Percentiles rank a stretch among this genome's conserved stretches.
phyloP scores from a whole-genome alignment of 2,888 invertebrate species.

The Lymantria dispar region DNA sequence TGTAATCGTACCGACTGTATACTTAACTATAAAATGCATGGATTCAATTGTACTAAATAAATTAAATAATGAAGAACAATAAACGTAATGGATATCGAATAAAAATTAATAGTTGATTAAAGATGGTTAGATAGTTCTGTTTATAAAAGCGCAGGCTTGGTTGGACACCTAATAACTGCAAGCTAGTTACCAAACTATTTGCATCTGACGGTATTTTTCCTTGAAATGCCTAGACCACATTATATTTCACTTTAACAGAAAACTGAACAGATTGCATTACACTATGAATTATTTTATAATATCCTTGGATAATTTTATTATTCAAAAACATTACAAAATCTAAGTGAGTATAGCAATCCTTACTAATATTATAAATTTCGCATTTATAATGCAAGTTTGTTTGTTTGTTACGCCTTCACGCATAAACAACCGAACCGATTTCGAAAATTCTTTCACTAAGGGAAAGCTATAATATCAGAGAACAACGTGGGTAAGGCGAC shows the following conservation, averaged over 20 bases:
- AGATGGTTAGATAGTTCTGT: conserved; percentile 21
- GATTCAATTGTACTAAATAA: neutral
- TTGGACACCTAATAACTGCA: conserved; percentile 57
- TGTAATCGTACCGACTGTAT: neutral
- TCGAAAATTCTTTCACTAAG: too few relatives aligned
- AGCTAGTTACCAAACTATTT: conserved; percentile 66
- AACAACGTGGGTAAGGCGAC: too few relatives aligned
- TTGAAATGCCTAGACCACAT: conserved; percentile 49
- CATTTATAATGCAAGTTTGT: too few relatives aligned
- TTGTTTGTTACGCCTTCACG: too few relatives aligned
- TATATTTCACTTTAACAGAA: conserved; percentile 46
- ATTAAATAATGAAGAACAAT: neutral
- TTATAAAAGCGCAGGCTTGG: conserved; percentile 51
- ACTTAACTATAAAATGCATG: neutral
- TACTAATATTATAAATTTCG: too few relatives aligned
- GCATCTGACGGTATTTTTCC: conserved; percentile 68
- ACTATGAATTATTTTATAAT: conserved; percentile 33
- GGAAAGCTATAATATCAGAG: too few relatives aligned
- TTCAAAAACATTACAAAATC: neutral
- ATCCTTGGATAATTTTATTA: conserved; percentile 6
- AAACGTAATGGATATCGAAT: conserved; percentile 24
- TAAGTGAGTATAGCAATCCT: too few relatives aligned
- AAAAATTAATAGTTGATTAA: neutral
- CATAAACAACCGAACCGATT: too few relatives aligned
- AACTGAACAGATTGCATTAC: conserved; percentile 29